phyloP scores from a whole-genome alignment of 2,888 invertebrate species.

The Sesia apiformis region DNA sequence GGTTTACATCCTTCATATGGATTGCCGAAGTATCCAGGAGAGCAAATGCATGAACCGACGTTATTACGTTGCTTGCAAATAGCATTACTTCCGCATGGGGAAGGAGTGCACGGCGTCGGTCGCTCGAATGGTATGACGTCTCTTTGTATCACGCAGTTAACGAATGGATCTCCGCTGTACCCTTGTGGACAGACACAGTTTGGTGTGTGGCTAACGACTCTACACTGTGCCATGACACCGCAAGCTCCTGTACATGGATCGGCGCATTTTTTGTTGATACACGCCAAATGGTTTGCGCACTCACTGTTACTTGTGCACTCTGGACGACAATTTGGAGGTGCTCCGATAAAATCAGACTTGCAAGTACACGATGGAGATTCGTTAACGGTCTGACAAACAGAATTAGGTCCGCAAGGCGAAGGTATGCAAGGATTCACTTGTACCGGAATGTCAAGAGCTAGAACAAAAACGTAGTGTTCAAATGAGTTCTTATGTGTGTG shows the following conservation, averaged over 20 bases:
- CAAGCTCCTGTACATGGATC: conserved; percentile 84
- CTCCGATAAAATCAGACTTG: conserved; percentile 77
- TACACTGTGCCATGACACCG: conserved; percentile 80
- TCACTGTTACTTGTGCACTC: conserved; percentile 84
- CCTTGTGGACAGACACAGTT: conserved; percentile 79
- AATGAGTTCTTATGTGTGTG: too few species aligned
- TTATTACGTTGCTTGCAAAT: conserved; percentile 79
- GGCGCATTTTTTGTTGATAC: conserved; percentile 81
- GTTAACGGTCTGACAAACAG: conserved; percentile 76
- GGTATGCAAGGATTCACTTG: conserved; percentile 77
- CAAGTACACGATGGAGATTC: conserved; percentile 81
- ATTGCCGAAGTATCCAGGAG: conserved; percentile 77
- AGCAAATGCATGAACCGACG: conserved; percentile 82
- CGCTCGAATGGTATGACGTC: conserved; percentile 41
- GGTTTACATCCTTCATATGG: conserved; percentile 82
- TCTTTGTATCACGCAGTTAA: conserved; percentile 69
- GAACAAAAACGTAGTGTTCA: conserved; percentile 10
- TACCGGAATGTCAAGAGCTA: conserved; percentile 46
- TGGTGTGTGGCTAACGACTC: conserved; percentile 82
- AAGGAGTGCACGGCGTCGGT: conserved; percentile 78
- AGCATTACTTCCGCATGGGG: conserved; percentile 84
- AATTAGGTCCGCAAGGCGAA: conserved; percentile 80
- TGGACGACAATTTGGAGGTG: conserved; percentile 82
- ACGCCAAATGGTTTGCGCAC: conserved; percentile 79
- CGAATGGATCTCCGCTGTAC: conserved; percentile 83